Evolutionary conservation across 2,888 invertebrate species (phyloP).

Genomic region (Trissolcus japonicus): DNA sequence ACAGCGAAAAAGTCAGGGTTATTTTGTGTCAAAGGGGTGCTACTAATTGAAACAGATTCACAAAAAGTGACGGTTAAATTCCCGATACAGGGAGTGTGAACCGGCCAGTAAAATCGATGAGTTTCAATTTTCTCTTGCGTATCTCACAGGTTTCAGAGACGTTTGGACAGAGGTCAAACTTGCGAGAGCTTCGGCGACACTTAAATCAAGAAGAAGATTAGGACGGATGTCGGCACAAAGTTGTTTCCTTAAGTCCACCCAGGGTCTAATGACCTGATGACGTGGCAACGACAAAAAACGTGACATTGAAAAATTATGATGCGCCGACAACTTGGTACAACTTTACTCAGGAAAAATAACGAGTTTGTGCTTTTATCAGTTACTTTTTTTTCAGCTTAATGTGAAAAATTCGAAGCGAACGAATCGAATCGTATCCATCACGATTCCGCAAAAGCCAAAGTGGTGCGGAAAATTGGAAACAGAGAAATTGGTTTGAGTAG

Average conservation of each 20-base stretch:
- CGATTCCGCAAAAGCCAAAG: slow-evolving; percentile 9
- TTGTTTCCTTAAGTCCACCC: slow-evolving; percentile 44
- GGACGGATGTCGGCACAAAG: slow-evolving; percentile 62
- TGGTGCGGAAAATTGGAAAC: slow-evolving; percentile 19
- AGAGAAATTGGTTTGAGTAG: slow-evolving; percentile 14
- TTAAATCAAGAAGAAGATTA: slow-evolving; percentile 62
- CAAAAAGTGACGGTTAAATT: neutral
- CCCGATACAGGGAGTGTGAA: no score
- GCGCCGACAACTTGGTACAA: slow-evolving; percentile 28
- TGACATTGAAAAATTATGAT: slow-evolving; percentile 55
- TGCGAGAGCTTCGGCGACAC: slow-evolving; percentile 57
- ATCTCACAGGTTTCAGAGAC: slow-evolving; percentile 8
- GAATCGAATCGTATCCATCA: slow-evolving; percentile 28
- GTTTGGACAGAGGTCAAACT: slow-evolving; percentile 38
- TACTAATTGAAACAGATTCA: slow-evolving; percentile 16
- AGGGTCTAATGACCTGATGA: slow-evolving; percentile 37
- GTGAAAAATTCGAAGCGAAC: slow-evolving; percentile 21
- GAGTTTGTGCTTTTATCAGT: slow-evolving; percentile 29
- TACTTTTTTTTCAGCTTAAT: slow-evolving; percentile 9
- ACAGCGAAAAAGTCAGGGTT: slow-evolving; percentile 10
- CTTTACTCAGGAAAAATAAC: slow-evolving; percentile 30
- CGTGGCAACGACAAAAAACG: slow-evolving; percentile 31
- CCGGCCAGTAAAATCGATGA: no score
- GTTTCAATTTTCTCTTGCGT: slow-evolving; percentile 11
- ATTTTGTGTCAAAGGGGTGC: slow-evolving; percentile 10